Conservation (phyloP, 2,888 invertebrate genomes). For the Erpobdella octoculata region DNA sequence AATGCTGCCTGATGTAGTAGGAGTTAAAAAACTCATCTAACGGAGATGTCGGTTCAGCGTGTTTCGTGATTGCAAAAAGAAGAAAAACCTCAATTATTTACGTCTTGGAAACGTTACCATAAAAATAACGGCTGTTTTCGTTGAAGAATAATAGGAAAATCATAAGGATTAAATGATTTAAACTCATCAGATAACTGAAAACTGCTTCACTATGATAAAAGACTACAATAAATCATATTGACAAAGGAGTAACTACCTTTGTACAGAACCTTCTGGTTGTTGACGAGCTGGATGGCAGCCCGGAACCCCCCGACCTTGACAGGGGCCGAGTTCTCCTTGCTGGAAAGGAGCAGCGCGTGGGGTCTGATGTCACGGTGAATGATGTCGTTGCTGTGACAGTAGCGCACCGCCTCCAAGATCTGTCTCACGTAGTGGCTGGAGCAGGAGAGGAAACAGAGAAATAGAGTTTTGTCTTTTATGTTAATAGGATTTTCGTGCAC, state of each 20-base stretch:
- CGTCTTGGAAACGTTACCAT: too few relatives aligned
- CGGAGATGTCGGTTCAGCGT: too few relatives aligned
- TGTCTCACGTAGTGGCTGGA: slow-evolving; percentile 87
- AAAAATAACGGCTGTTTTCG: too few relatives aligned
- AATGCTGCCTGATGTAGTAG: too few relatives aligned
- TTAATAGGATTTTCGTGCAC: too few relatives aligned
- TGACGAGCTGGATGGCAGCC: slow-evolving; percentile 70
- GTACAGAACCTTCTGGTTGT: slow-evolving; percentile 26
- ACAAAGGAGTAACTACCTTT: slow-evolving; percentile 1
- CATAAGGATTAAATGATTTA: not conserved
- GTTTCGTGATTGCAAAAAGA: too few relatives aligned
- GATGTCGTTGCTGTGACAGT: slow-evolving; percentile 88
- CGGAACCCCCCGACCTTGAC: slow-evolving; percentile 96
- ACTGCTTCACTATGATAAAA: too few relatives aligned
- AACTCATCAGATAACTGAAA: not conserved
- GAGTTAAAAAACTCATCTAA: too few relatives aligned
- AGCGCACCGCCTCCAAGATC: slow-evolving; percentile 87
- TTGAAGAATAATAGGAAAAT: not conserved
- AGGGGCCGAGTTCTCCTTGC: slow-evolving; percentile 93
- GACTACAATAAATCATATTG: not conserved
- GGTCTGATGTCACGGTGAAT: slow-evolving; percentile 95
- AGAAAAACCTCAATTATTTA: too few relatives aligned
- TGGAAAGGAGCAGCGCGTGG: slow-evolving; percentile 79
- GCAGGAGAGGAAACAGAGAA: too few relatives aligned
- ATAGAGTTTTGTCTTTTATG: too few relatives aligned